phyloP scores from a whole-genome alignment of 2,113 vertebrate species.

The Mystacornis crossleyi region DNA sequence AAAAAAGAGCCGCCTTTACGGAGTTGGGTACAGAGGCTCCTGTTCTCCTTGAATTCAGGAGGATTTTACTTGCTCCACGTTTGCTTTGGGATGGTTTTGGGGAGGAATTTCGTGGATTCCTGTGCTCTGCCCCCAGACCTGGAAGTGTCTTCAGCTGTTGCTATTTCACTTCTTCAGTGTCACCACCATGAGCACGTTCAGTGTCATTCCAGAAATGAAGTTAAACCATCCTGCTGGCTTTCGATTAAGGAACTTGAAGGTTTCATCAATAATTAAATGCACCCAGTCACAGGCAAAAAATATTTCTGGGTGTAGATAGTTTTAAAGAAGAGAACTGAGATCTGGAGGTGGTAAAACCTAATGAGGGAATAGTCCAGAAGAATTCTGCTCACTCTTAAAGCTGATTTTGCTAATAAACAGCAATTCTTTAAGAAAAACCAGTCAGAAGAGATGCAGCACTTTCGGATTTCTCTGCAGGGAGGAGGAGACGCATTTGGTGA shows the following conservation, averaged over 20 bases:
- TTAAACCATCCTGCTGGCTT: background rate
- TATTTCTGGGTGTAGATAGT: background rate
- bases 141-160: rapidly evolving
- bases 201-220: background rate
- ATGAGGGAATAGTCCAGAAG: background rate
- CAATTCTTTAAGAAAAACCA: background rate
- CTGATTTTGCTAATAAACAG: background rate
- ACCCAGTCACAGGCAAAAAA: background rate
- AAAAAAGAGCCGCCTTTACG: background rate
- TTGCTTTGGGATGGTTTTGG: background rate
- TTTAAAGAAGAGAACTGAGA: background rate
- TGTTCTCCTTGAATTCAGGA: background rate
- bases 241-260: background rate
- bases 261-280: background rate
- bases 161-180: background rate
- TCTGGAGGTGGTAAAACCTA: background rate
- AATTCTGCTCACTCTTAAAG: background rate
- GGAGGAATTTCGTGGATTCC: background rate
- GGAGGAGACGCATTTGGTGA: background rate
- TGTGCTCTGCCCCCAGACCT: background rate
- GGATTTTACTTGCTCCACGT: background rate
- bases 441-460: background rate
- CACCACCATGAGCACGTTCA: rapidly evolving
- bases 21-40: background rate
- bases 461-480: background rate